phyloP scores from a whole-genome alignment of 2,888 invertebrate genomes.

The Synergus gifuensis region DNA sequence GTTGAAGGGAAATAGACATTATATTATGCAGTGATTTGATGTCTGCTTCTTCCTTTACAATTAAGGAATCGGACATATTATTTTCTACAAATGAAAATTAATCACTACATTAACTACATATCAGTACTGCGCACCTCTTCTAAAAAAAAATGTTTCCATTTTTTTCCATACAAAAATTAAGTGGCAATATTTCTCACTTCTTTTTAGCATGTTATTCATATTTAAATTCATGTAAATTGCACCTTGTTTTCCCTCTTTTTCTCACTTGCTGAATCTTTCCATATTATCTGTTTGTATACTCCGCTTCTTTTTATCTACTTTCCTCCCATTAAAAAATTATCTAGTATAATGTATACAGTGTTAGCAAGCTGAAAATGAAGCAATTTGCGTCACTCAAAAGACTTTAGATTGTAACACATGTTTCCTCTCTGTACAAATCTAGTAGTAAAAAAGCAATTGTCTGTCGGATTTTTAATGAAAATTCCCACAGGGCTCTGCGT shows the following conservation, averaged over 20 bases:
- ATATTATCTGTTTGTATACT: neutral
- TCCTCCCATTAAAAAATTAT: neutral
- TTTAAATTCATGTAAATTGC: no score
- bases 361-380: constrained; percentile 9
- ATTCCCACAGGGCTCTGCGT: constrained; percentile 4
- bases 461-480: neutral
- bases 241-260: no score
- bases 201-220: no score
- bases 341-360: neutral
- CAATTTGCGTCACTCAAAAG: constrained; percentile 34
- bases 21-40: neutral
- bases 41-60: neutral
- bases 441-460: constrained; percentile 17
- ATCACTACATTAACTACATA: neutral
- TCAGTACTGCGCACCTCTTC: no score
- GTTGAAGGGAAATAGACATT: neutral
- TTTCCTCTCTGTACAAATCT: neutral
- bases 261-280: neutral
- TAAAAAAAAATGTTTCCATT: no score
- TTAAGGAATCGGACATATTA: neutral
- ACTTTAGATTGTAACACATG: neutral
- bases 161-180: no score
- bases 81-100: neutral
- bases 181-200: no score
- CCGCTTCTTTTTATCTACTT: neutral